Evolutionary conservation across 2,113 vertebrate genomes (phyloP).

Genomic region (Sinocyclocheilus anshuiensis): DNA sequence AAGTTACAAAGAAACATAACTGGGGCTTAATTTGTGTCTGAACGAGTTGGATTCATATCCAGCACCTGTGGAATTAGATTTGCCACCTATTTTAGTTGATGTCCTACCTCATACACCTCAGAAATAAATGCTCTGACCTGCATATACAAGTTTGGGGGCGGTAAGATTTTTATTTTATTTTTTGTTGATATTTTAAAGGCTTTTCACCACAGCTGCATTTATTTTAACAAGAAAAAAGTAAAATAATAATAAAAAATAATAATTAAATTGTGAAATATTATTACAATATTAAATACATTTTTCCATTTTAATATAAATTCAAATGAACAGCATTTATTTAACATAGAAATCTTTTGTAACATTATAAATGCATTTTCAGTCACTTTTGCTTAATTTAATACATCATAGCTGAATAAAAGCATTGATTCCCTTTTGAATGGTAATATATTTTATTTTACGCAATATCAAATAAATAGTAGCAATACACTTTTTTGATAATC

Average conservation of each 20-base stretch:
- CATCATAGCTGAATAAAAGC: not conserved
- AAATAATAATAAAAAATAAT: too few relatives aligned
- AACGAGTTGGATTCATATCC: not conserved
- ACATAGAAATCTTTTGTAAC: too few relatives aligned
- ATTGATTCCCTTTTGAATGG: too few relatives aligned
- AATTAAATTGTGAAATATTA: too few relatives aligned
- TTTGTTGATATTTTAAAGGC: too few relatives aligned
- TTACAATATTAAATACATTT: not conserved
- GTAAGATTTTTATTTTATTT: not conserved
- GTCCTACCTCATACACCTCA: not conserved
- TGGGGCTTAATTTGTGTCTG: not conserved
- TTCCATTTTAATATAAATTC: not conserved
- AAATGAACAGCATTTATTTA: too few relatives aligned
- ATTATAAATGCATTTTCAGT: not conserved
- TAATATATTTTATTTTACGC: not conserved
- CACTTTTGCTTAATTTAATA: not conserved
- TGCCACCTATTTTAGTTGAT: not conserved
- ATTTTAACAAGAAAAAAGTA: too few relatives aligned
- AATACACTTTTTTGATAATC: not conserved
- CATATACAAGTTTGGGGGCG: not conserved
- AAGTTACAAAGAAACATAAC: not conserved
- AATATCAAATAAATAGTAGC: too few relatives aligned
- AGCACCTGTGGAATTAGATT: not conserved
- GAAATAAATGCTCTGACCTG: not conserved
- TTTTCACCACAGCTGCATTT: too few relatives aligned